phyloP scores from a whole-genome alignment of 1,140 invertebrate species.

The Leptonema lineaticorne region DNA sequence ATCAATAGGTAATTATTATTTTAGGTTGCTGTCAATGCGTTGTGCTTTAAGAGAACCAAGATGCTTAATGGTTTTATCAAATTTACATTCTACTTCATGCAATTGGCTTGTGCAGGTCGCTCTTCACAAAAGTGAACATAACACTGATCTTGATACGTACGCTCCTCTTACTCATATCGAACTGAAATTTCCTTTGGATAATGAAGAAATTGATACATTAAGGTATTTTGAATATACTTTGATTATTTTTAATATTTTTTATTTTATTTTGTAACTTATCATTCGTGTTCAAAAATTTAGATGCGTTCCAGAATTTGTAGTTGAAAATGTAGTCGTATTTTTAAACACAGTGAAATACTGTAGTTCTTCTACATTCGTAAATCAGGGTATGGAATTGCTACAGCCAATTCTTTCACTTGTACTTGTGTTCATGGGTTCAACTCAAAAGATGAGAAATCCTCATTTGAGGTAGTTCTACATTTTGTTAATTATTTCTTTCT shows the following conservation, averaged over 20 bases:
- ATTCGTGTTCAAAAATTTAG: too few species aligned
- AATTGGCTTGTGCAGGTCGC: constrained; percentile 84
- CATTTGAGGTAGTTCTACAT: constrained; percentile 65
- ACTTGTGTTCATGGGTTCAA: constrained; percentile 73
- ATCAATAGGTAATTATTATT: too few species aligned
- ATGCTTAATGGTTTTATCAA: constrained; percentile 65
- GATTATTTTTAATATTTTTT: not conserved
- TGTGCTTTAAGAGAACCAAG: constrained; percentile 73
- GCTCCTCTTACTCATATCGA: constrained; percentile 57
- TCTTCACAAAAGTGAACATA: constrained; percentile 48
- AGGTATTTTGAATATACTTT: constrained; percentile 51
- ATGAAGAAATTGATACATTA: constrained; percentile 62
- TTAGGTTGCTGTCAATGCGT: constrained; percentile 66
- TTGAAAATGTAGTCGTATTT: constrained; percentile 83
- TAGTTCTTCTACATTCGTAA: constrained; percentile 62
- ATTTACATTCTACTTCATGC: constrained; percentile 79
- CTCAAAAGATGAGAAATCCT: constrained; percentile 83
- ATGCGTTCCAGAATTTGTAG: constrained; percentile 87
- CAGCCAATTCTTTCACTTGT: constrained; percentile 75
- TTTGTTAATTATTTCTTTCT: not conserved
- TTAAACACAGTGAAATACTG: constrained; percentile 69
- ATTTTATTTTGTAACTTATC: constrained; percentile 14
- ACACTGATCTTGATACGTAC: constrained; percentile 49
- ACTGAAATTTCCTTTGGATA: constrained; percentile 68
- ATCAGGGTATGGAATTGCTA: constrained; percentile 61